A percentile compares a stretch with the other conserved stretches of the same genome.
These are phyloP conservation scores for Eudasyphora cyanicolor DNA, from an alignment of 2,888 invertebrate species.

Conservation along the genomic window DNA sequence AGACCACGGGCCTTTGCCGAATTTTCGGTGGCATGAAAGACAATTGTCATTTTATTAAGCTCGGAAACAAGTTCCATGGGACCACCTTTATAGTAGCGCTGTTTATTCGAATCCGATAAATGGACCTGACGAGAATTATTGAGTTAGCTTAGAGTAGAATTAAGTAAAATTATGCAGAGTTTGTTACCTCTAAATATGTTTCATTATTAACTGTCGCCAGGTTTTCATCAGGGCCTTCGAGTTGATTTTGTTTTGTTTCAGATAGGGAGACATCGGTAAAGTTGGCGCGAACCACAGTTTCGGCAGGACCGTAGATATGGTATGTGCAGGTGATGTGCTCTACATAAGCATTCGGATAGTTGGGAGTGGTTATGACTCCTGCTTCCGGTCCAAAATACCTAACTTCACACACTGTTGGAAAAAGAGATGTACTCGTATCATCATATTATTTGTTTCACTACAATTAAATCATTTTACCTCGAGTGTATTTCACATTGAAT, in stretches of 20 bases:
- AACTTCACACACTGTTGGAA: conserved; percentile 83
- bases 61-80: conserved; percentile 84
- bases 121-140: conserved; percentile 68
- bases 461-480: conserved; percentile 65
- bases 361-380: conserved; percentile 85
- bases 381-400: conserved; percentile 83
- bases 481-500: conserved; percentile 70
- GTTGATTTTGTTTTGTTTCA: conserved; percentile 22
- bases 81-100: conserved; percentile 69
- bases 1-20: conserved; percentile 83
- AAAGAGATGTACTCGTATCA: not conserved
- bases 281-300: conserved; percentile 84
- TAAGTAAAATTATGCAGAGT: conserved; percentile 70
- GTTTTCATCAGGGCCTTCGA: not conserved
- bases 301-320: conserved; percentile 83
- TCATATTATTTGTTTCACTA: not conserved
- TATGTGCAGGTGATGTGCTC: conserved; percentile 85
- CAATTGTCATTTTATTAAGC: conserved; percentile 86
- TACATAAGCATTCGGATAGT: conserved; percentile 87
- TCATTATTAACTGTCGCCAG: not conserved
- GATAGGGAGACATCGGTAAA: conserved; percentile 83
- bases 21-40: conserved; percentile 83
- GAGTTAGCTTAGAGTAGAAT: too few species aligned
- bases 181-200: not conserved
- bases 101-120: conserved; percentile 65